Conservation (phyloP, 2,797 vertebrate species). For the Sus cebifrons region DNA sequence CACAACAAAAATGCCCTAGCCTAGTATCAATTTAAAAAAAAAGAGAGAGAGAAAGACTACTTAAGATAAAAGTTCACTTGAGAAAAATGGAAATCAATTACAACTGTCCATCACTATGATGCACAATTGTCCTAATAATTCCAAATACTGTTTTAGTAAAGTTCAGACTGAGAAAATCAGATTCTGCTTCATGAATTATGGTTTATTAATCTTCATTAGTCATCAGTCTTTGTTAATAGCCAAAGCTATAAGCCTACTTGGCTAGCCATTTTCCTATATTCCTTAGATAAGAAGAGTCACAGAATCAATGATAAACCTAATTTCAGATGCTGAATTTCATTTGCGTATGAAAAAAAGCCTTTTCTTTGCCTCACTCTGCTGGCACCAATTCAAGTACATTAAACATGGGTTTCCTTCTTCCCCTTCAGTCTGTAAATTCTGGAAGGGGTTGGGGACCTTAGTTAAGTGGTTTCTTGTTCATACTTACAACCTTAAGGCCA, state of each 20-base stretch:
- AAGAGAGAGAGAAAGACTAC: not conserved
- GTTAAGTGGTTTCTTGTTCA: not conserved
- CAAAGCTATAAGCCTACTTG: not conserved
- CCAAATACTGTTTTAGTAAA: not conserved
- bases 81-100: conserved; percentile 44
- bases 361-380: not conserved
- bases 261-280: not conserved
- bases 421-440: not conserved
- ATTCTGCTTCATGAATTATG: not conserved
- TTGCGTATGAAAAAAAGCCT: not conserved
- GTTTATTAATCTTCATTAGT: not conserved
- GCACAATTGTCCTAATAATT: not conserved
- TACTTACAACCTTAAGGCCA: not conserved
- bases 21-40: not conserved
- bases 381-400: conserved; percentile 32
- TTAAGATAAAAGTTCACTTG: conserved; percentile 10
- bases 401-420: not conserved
- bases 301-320: conserved; percentile 23
- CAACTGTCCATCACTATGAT: not conserved
- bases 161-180: not conserved
- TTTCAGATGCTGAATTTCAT: not conserved
- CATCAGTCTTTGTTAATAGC: not conserved
- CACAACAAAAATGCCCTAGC: not conserved
- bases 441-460: not conserved
- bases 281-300: not conserved